phyloP scores from a whole-genome alignment of 2,888 invertebrate genomes.

The Drosophila rellima region DNA sequence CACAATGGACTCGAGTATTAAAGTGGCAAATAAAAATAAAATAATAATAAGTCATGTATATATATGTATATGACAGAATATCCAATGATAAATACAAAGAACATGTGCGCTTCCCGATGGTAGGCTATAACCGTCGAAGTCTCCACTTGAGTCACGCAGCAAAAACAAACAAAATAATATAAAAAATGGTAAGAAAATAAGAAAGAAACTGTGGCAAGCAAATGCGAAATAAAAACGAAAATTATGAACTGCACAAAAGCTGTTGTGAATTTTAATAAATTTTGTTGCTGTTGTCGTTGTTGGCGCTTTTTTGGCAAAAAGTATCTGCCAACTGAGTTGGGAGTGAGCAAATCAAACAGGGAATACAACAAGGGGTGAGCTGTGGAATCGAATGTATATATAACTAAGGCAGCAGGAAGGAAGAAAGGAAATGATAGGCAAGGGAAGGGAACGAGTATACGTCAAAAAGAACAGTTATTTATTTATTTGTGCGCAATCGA shows the following conservation, averaged over 20 bases:
- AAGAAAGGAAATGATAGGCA: conserved; percentile 34
- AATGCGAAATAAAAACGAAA: conserved; percentile 78
- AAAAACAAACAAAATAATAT: conserved; percentile 42
- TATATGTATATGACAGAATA: conserved; percentile 8
- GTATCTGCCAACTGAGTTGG: conserved; percentile 64
- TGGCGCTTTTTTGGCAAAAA: conserved; percentile 45
- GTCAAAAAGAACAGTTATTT: conserved; percentile 83
- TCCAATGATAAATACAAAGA: conserved; percentile 26
- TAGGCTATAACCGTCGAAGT: conserved; percentile 5
- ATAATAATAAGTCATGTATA: conserved; percentile 24
- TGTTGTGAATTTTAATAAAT: conserved; percentile 84
- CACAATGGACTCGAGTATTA: not conserved
- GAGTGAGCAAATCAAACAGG: conserved; percentile 75
- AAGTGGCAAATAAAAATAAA: conserved; percentile 11
- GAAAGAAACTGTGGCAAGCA: conserved; percentile 57
- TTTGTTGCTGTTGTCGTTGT: conserved; percentile 42
- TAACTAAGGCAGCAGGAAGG: not conserved
- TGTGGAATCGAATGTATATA: not conserved
- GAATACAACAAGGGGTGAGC: conserved; percentile 12
- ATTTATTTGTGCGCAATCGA: conserved; percentile 80
- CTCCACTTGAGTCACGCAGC: conserved; percentile 51
- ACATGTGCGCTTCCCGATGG: conserved; percentile 6
- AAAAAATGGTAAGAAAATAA: conserved; percentile 12
- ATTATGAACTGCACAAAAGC: conserved; percentile 83
- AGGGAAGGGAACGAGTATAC: conserved; percentile 61